These are phyloP conservation scores for Actinopyga echinites DNA, from an alignment of 53 echinoderm and acorn worm genomes.

Conservation along the genomic window DNA sequence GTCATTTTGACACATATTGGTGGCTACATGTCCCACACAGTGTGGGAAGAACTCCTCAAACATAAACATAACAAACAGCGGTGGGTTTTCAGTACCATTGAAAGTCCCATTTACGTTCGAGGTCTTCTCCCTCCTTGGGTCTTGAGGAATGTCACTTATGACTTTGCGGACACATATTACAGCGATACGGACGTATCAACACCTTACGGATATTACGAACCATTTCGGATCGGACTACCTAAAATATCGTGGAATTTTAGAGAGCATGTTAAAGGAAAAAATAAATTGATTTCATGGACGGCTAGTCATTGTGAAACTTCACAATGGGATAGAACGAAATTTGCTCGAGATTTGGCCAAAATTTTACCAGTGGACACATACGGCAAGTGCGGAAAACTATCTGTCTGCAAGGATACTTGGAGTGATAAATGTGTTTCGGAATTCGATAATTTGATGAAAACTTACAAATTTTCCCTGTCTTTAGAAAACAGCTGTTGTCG, in stretches of 20 bases:
- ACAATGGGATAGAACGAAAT: conserved; percentile 13
- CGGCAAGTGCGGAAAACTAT: conserved; percentile 24
- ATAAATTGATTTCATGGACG: conserved; percentile 10
- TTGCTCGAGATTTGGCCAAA: neutral
- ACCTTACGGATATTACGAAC: neutral
- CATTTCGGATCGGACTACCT: conserved; percentile 8
- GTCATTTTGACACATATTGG: conserved; percentile 11
- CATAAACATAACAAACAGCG: conserved; percentile 5
- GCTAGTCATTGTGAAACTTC: conserved; percentile 24
- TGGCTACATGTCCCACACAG: neutral
- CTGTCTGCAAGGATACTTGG: neutral
- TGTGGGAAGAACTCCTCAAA: neutral
- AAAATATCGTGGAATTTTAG: neutral
- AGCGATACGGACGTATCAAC: neutral
- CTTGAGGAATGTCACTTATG: neutral
- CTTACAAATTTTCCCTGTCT: neutral
- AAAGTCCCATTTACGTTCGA: conserved; percentile 17
- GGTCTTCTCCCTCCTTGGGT: conserved; percentile 3
- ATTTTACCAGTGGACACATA: conserved; percentile 1
- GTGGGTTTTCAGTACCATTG: conserved; percentile 25
- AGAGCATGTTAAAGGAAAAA: neutral
- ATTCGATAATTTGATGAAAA: neutral
- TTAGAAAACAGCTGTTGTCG: neutral
- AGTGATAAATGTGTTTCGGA: neutral
- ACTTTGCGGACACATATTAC: neutral